Evolutionary conservation across 2,797 vertebrate genomes (phyloP), one percentile per base, ranked within the genome.

Genomic region (Heteromormyrus szaboi): DNA sequence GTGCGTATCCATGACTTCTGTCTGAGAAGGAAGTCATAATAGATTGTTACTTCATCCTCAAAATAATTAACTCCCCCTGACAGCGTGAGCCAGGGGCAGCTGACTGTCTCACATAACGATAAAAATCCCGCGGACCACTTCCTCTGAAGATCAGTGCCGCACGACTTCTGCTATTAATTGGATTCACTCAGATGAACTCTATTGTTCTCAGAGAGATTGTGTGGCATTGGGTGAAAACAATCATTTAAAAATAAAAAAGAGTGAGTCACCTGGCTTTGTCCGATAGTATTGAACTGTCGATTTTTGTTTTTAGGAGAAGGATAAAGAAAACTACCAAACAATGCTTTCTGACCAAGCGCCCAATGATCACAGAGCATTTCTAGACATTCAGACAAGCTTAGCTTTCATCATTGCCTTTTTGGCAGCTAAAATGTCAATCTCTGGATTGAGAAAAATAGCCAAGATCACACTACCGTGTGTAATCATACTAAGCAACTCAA

Each of bases 41-140:
- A 56, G 51, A 59, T 86, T 53, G 33, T 62, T 59, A 86, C 53
- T 86, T 59, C 33, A 41, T 56, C 25, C 53, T 11, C 29, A 44
- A 86, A 86, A 59, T 56, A 86, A 86, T 86, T 86, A 86, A 62
- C 54, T 29, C 85, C 50, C 29, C n/a, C 50, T 14, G 46, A 85
- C 48, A 85, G 48, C 4, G 14, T 86, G 48, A 86, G 50, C 25
- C 29, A 56, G 22, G 25, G 85, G 51, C 19, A 59, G 68, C 25
- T 22, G 53, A 53, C 68, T 79, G 87, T 54, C 46, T 79, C 44
- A 50, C 25, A 79, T 76, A 88, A 37, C 7, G 68, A 33, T 44
- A 81, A 29, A 53, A 37, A 88, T 88, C 25, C 41, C 12, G 41
- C 65, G 4, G 86, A 65, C 37, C 41, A 46, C 68, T 79, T 62